phyloP scores from a whole-genome alignment of 92 coral and sea anemone species.

The Porites divaricata region DNA sequence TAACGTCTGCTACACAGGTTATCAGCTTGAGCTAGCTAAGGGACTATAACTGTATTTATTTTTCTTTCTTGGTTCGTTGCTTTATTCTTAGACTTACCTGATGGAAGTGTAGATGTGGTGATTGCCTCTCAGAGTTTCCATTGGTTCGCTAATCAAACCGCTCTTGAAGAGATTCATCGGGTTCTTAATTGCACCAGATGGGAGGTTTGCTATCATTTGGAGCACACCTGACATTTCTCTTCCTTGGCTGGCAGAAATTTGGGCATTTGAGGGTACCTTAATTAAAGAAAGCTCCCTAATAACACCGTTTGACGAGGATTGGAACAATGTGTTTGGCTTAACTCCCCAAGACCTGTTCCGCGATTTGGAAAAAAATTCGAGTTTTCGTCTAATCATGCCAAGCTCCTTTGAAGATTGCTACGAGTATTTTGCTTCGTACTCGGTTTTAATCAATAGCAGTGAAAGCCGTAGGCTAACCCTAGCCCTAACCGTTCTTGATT shows the following conservation, averaged over 20 bases:
- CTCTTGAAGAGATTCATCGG: conserved; percentile 14
- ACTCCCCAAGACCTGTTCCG: not conserved
- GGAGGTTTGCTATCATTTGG: conserved; percentile 4
- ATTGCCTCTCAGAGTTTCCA: conserved; percentile 29
- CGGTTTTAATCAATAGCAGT: conserved; percentile 1
- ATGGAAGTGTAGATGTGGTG: conserved; percentile 23
- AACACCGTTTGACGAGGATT: conserved; percentile 11
- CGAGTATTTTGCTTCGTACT: not conserved
- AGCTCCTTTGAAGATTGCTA: not conserved
- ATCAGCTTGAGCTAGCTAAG: too few species aligned
- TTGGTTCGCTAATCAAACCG: conserved; percentile 18
- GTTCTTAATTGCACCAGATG: conserved; percentile 25
- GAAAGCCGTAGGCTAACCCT: conserved; percentile 13
- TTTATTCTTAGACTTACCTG: conserved; percentile 1
- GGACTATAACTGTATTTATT: too few species aligned
- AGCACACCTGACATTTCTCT: not conserved
- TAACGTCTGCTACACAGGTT: too few species aligned
- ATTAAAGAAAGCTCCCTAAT: not conserved
- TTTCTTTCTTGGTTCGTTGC: too few species aligned
- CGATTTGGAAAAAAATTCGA: not conserved
- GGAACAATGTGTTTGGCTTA: not conserved
- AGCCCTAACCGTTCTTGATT: too few species aligned
- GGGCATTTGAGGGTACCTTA: not conserved
- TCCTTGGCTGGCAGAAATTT: not conserved
- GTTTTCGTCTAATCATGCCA: conserved; percentile 20